Conservation (phyloP, 2,113 vertebrate genomes). For the Brachirus orientalis region DNA sequence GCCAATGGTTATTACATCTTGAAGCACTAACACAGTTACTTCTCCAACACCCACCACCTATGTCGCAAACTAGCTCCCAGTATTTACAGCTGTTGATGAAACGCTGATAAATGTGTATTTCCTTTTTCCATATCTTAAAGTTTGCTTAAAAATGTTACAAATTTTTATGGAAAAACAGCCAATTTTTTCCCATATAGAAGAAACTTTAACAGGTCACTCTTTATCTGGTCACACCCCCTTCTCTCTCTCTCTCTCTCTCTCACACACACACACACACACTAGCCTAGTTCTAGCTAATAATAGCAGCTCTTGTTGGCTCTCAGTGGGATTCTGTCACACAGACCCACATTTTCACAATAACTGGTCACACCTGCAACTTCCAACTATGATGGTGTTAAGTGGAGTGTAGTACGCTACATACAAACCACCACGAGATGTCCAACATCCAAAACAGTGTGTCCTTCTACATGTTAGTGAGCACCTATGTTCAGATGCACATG, state of each 20-base stretch:
- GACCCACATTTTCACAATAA: slow-evolving; percentile 48
- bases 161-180: background rate
- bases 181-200: too few relatives aligned
- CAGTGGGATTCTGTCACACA: slow-evolving; percentile 59
- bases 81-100: too few relatives aligned
- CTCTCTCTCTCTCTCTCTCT: background rate
- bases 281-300: slow-evolving; percentile 59
- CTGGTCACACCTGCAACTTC: slow-evolving; percentile 30
- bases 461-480: background rate
- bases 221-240: too few relatives aligned
- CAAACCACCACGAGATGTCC: too few relatives aligned
- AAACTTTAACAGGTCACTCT: background rate
- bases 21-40: too few relatives aligned
- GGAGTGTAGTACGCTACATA: slow-evolving; percentile 1
- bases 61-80: too few relatives aligned
- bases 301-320: slow-evolving; percentile 51
- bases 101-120: too few relatives aligned
- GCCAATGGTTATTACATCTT: too few relatives aligned
- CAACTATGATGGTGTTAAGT: slow-evolving; percentile 25
- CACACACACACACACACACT: background rate
- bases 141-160: too few relatives aligned
- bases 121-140: too few relatives aligned
- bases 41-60: too few relatives aligned
- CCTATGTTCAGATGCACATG: too few relatives aligned
- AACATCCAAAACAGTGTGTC: background rate